Conservation (phyloP, 2,113 vertebrate species). For the Gallinago jamesoni region DNA sequence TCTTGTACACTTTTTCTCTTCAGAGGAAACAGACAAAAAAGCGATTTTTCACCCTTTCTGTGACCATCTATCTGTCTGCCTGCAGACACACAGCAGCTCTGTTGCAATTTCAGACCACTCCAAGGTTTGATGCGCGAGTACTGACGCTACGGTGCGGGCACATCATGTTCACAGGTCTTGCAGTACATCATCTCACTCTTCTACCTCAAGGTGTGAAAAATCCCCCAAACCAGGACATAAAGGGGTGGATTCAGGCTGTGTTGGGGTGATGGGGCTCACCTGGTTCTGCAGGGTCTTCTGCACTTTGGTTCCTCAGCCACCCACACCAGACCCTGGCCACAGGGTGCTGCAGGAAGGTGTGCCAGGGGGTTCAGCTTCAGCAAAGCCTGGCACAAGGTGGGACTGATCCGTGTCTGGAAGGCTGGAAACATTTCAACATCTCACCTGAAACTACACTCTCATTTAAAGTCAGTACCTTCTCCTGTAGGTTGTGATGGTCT, state of each 20-base stretch:
- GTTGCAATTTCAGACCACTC: not conserved
- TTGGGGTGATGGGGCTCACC: not conserved
- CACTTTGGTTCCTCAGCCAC: not conserved
- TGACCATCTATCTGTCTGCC: not conserved
- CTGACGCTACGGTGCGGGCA: rapidly evolving
- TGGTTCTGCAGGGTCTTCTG: not conserved
- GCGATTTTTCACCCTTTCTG: not conserved
- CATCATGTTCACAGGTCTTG: not conserved
- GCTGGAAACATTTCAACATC: not conserved
- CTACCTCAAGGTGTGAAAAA: not conserved
- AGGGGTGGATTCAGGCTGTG: not conserved
- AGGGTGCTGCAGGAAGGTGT: not conserved
- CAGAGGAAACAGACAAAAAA: not conserved
- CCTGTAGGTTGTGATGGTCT: not conserved
- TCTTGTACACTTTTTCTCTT: not conserved
- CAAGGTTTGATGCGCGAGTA: not conserved
- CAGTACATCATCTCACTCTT: not conserved
- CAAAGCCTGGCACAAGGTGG: rapidly evolving
- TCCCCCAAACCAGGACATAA: not conserved
- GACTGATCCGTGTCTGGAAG: not conserved
- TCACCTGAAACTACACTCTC: not conserved
- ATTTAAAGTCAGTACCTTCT: not conserved
- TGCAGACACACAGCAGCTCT: not conserved
- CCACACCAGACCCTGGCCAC: rapidly evolving
- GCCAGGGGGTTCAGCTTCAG: not conserved